Evolutionary conservation across 1,140 invertebrate species (phyloP).

Genomic region (Adoxophyes honmai): DNA sequence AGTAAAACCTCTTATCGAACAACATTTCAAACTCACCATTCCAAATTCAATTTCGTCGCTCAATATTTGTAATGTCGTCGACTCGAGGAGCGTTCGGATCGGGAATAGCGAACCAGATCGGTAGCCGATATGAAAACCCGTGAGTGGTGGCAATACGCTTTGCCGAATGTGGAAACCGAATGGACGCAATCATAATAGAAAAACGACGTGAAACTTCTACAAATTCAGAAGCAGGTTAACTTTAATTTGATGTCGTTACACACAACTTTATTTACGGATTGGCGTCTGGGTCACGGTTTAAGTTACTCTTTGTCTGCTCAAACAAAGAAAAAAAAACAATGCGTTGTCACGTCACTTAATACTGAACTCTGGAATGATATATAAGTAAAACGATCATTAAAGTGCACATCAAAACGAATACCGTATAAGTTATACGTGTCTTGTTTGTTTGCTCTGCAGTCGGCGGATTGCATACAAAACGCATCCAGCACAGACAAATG

Average conservation of each 20-base stretch:
- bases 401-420: no score
- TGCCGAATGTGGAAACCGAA: constrained; percentile 32
- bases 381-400: no score
- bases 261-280: no score
- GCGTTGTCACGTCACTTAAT: no score
- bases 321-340: no score
- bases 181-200: constrained; percentile 12
- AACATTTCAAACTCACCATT: constrained; percentile 29
- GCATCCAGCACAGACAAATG: constrained; percentile 5
- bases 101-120: not conserved
- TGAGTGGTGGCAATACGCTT: constrained; percentile 19
- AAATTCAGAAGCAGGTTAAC: no score
- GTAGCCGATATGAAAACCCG: constrained; percentile 9
- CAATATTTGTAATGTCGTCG: constrained; percentile 40
- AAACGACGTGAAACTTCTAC: not conserved
- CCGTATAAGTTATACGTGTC: no score
- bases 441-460: not conserved
- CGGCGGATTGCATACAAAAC: not conserved
- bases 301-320: no score
- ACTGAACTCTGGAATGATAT: no score
- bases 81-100: not conserved
- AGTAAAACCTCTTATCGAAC: constrained; percentile 18
- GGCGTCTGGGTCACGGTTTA: no score
- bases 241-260: no score
- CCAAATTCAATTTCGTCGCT: constrained; percentile 31